Percentiles rank a stretch among this genome's conserved stretches.
phyloP scores from a whole-genome alignment of 1,140 invertebrate genomes.

The Macrosteles quadrilineatus region DNA sequence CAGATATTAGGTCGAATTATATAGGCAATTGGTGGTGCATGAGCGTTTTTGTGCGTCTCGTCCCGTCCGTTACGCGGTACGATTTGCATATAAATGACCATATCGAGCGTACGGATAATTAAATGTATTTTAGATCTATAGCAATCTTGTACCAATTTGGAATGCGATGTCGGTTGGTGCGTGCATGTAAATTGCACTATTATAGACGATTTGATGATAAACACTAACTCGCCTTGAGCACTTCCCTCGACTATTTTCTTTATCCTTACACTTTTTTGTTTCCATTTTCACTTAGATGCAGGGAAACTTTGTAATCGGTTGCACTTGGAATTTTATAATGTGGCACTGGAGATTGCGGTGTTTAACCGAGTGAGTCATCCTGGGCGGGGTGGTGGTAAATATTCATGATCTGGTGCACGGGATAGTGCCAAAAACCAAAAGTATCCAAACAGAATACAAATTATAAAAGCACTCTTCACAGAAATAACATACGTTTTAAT shows the following conservation, averaged over 20 bases:
- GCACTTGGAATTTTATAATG: too few species aligned
- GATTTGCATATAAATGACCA: slow-evolving; percentile 23
- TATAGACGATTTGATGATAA: slow-evolving; percentile 24
- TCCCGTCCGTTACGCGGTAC: not conserved
- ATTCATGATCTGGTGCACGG: too few species aligned
- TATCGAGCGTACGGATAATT: slow-evolving; percentile 15
- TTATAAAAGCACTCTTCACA: too few species aligned
- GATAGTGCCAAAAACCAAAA: too few species aligned
- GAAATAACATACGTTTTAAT: too few species aligned
- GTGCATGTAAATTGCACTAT: slow-evolving; percentile 24
- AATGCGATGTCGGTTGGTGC: slow-evolving; percentile 12
- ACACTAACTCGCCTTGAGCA: slow-evolving; percentile 1
- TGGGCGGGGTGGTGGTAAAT: too few species aligned
- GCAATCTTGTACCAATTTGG: slow-evolving; percentile 26
- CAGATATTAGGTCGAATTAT: too few species aligned
- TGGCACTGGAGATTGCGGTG: too few species aligned
- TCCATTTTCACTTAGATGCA: too few species aligned
- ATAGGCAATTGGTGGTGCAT: not conserved
- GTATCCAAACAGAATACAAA: too few species aligned
- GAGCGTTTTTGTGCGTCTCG: not conserved
- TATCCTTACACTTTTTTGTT: not conserved
- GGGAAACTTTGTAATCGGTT: too few species aligned
- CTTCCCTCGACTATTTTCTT: not conserved
- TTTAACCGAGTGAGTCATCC: too few species aligned
- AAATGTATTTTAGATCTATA: slow-evolving; percentile 27